phyloP scores from a whole-genome alignment of 2,888 invertebrate species.

The Acanthosepion pharaonis region DNA sequence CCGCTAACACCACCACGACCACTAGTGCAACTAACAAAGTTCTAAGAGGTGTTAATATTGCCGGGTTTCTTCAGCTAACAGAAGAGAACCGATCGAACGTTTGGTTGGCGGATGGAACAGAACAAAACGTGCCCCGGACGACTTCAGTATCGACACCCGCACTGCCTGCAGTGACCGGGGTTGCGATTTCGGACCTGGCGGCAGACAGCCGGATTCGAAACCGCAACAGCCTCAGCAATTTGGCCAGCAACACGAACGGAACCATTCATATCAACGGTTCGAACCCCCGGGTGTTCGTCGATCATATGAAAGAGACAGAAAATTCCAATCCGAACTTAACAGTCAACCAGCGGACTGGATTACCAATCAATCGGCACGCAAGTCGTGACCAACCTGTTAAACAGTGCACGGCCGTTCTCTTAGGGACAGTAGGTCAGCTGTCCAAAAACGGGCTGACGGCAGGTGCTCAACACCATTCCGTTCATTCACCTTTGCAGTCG shows the following conservation, averaged over 20 bases:
- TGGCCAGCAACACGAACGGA: background rate
- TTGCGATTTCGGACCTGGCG: background rate
- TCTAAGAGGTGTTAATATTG: background rate
- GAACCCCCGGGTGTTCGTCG: background rate
- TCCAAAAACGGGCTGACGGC: constrained; percentile 46
- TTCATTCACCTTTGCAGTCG: background rate
- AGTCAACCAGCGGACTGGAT: constrained; percentile 92
- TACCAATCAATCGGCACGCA: constrained; percentile 80
- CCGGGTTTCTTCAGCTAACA: background rate
- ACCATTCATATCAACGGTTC: background rate
- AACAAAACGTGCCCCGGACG: background rate
- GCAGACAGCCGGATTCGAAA: background rate
- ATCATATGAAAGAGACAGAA: constrained; percentile 54
- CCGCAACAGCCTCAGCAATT: background rate
- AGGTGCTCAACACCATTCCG: constrained; percentile 13
- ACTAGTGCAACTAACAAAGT: background rate
- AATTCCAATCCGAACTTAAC: constrained; percentile 77
- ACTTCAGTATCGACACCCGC: background rate
- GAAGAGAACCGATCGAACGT: background rate
- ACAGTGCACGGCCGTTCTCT: constrained; percentile 50
- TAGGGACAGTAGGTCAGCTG: constrained; percentile 46
- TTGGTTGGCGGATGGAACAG: background rate
- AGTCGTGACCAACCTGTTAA: constrained; percentile 50
- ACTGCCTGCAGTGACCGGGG: background rate
- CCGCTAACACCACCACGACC: background rate